These are phyloP conservation scores for Nomada goodeniana DNA, from an alignment of 2,888 invertebrate genomes.

Conservation along the genomic window DNA sequence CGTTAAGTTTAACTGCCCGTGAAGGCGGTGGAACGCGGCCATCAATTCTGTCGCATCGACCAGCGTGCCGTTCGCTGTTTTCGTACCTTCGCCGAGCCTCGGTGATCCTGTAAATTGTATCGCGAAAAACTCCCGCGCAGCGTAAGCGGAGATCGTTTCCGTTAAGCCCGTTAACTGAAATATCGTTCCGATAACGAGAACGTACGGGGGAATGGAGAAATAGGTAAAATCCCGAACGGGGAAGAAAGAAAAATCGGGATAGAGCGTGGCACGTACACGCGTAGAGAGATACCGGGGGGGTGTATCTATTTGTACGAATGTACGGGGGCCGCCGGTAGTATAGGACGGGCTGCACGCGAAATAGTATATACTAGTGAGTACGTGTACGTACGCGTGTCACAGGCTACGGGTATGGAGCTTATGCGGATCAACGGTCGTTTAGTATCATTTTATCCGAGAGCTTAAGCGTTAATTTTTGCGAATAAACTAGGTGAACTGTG, in stretches of 20 bases:
- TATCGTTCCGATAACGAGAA: constrained; percentile 79
- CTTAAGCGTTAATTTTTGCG: constrained; percentile 80
- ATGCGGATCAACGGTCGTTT: constrained; percentile 79
- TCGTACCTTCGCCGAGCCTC: constrained; percentile 21
- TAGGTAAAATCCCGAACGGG: constrained; percentile 17
- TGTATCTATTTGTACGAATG: constrained; percentile 54
- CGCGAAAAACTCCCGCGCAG: constrained; percentile 34
- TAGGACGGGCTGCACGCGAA: constrained; percentile 8
- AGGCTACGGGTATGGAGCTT: constrained; percentile 72
- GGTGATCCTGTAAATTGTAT: constrained; percentile 40
- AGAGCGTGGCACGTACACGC: background rate
- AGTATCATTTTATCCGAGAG: constrained; percentile 77
- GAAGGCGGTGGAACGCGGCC: constrained; percentile 43
- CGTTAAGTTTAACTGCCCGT: constrained; percentile 59
- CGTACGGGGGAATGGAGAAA: constrained; percentile 57
- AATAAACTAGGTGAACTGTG: constrained; percentile 74
- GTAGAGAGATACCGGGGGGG: constrained; percentile 26
- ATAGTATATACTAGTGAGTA: constrained; percentile 11
- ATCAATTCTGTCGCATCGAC: constrained; percentile 44
- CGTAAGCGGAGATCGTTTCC: constrained; percentile 48
- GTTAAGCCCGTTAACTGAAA: constrained; percentile 79
- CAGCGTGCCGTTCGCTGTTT: background rate
- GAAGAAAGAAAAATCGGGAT: background rate
- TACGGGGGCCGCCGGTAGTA: background rate
- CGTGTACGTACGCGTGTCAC: constrained; percentile 9